These are phyloP conservation scores for Heterohyrax brucei DNA, from an alignment of 2,797 vertebrate genomes.

Conservation along the genomic window DNA sequence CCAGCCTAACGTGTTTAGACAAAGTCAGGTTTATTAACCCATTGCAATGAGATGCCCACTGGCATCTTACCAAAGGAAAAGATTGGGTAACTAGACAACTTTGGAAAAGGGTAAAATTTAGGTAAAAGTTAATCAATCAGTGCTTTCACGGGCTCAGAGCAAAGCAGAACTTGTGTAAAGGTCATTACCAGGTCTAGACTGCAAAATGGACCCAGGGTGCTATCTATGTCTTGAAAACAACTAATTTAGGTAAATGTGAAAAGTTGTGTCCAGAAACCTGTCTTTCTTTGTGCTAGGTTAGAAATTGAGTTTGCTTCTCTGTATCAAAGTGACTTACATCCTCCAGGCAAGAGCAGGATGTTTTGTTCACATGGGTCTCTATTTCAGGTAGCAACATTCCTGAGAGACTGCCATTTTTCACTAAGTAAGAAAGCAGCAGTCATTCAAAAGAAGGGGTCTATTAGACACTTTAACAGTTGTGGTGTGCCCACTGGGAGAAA, in stretches of 20 bases:
- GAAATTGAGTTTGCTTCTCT: too few species aligned
- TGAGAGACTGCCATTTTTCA: too few species aligned
- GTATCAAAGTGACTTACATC: too few species aligned
- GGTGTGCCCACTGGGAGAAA: neutral
- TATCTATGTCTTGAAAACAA: neutral
- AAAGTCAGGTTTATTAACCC: neutral
- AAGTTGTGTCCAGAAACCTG: neutral
- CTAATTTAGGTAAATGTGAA: neutral
- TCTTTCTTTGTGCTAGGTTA: neutral
- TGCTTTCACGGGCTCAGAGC: neutral
- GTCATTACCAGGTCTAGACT: neutral
- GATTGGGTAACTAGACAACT: neutral
- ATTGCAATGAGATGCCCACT: neutral
- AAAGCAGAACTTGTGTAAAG: neutral
- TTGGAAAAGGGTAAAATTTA: neutral
- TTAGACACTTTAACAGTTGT: neutral
- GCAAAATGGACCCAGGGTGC: neutral
- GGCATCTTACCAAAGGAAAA: neutral
- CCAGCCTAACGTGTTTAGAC: neutral
- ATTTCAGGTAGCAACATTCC: neutral
- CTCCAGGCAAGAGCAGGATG: too few species aligned
- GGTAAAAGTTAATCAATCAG: neutral
- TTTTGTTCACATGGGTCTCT: neutral
- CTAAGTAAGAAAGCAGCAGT: too few species aligned
- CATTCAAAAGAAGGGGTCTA: neutral